These are phyloP conservation scores for Euplexia lucipara DNA, from an alignment of 2,888 invertebrate genomes.

Conservation along the genomic window DNA sequence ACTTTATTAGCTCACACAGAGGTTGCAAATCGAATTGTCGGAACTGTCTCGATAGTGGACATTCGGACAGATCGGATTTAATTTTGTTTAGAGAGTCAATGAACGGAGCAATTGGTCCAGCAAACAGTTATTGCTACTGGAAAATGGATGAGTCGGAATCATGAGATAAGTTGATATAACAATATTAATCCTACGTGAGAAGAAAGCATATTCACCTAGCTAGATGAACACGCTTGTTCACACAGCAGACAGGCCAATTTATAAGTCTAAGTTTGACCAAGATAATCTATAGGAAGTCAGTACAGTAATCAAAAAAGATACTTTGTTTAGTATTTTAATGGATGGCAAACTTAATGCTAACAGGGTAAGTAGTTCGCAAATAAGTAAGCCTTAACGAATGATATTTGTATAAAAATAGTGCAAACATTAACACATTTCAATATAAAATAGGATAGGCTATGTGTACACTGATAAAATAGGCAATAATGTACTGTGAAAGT, in stretches of 20 bases:
- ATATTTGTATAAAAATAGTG: neutral
- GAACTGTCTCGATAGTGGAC: conserved; percentile 5
- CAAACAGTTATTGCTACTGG: neutral
- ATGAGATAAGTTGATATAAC: too few relatives aligned
- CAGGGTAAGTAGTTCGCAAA: too few relatives aligned
- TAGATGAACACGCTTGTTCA: too few relatives aligned
- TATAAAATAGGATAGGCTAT: conserved; percentile 8
- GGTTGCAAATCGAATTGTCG: neutral
- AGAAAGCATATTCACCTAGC: too few relatives aligned
- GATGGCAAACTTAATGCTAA: too few relatives aligned
- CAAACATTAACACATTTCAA: conserved; percentile 4
- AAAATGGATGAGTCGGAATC: neutral
- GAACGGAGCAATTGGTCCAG: too few relatives aligned
- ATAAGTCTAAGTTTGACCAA: too few relatives aligned
- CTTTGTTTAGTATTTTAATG: too few relatives aligned
- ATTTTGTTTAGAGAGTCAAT: neutral
- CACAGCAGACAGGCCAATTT: too few relatives aligned
- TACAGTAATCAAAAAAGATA: too few relatives aligned
- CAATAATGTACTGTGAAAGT: conserved; percentile 28
- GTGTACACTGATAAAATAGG: conserved; percentile 18
- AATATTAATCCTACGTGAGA: too few relatives aligned
- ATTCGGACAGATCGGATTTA: neutral
- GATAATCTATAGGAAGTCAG: too few relatives aligned
- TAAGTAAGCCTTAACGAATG: neutral
- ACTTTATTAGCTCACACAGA: neutral